phyloP scores from a whole-genome alignment of 1,140 invertebrate species.

The Mercenaria mercenaria region DNA sequence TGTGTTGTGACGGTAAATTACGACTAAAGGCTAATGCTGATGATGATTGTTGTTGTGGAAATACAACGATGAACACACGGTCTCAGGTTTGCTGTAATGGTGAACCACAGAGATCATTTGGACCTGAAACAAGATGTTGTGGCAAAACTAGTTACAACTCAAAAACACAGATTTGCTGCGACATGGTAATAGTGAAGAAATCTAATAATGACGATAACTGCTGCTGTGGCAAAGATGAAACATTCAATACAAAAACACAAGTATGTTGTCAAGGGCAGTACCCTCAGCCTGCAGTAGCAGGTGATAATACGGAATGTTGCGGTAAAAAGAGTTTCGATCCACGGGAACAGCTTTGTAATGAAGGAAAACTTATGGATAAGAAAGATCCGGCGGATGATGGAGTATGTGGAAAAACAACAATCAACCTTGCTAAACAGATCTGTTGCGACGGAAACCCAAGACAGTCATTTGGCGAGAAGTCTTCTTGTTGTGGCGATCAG shows the following conservation, averaged over 20 bases:
- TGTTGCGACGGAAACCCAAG: conserved; percentile 55
- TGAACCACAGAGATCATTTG: conserved; percentile 48
- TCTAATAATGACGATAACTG: conserved; percentile 53
- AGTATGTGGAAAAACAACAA: conserved; percentile 54
- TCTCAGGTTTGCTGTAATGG: conserved; percentile 57
- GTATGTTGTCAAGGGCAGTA: conserved; percentile 54
- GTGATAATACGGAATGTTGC: conserved; percentile 52
- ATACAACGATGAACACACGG: conserved; percentile 32
- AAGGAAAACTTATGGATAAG: conserved; percentile 51
- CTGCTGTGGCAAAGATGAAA: conserved; percentile 49
- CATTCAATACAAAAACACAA: conserved; percentile 56
- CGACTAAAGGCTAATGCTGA: conserved; percentile 33
- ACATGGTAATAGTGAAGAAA: conserved; percentile 46
- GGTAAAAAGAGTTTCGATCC: conserved; percentile 54
- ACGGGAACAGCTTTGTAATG: conserved; percentile 26
- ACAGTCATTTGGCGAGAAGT: conserved; percentile 27
- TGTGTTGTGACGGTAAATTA: conserved; percentile 62
- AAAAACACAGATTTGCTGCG: conserved; percentile 48
- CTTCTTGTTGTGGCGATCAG: conserved; percentile 51
- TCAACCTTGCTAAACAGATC: conserved; percentile 43
- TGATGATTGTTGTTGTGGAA: conserved; percentile 62
- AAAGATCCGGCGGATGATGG: conserved; percentile 28
- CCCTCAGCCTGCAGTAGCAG: conserved; percentile 54
- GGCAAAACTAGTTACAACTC: conserved; percentile 47
- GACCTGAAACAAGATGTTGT: conserved; percentile 54